Conservation (phyloP, 2,888 invertebrate genomes). For the Eupithecia abbreviata region DNA sequence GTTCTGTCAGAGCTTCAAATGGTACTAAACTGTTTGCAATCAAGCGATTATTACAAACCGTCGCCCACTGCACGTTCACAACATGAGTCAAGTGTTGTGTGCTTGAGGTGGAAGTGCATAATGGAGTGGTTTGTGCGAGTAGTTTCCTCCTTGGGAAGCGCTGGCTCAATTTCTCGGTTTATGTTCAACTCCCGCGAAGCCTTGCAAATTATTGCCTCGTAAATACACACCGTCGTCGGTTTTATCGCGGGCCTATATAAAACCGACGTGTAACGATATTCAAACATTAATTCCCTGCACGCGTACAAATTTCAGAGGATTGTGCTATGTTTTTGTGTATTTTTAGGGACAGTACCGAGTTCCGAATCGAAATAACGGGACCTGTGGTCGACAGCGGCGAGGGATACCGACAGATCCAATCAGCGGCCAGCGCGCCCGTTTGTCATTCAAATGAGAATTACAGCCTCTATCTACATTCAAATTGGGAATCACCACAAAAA, state of each 20-base stretch:
- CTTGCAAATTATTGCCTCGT: constrained; percentile 30
- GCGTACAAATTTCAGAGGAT: constrained; percentile 25
- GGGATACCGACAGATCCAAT: constrained; percentile 31
- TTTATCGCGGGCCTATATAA: constrained; percentile 30
- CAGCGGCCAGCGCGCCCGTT: constrained; percentile 35
- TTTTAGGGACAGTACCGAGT: neutral
- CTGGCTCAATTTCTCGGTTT: constrained; percentile 23
- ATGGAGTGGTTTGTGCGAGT: constrained; percentile 2
- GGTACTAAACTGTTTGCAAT: neutral
- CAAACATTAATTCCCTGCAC: constrained; percentile 35
- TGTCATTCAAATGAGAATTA: constrained; percentile 61
- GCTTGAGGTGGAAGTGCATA: neutral
- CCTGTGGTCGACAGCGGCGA: constrained; percentile 10
- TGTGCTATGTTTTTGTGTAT: neutral
- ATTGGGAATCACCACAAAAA: constrained; percentile 67
- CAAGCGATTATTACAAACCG: neutral
- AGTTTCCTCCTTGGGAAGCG: constrained; percentile 7
- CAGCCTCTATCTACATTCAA: constrained; percentile 62
- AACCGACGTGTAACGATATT: constrained; percentile 28
- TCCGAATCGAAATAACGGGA: constrained; percentile 9
- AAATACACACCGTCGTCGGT: constrained; percentile 30
- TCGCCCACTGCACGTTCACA: neutral
- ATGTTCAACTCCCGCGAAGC: constrained; percentile 31
- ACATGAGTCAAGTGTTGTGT: neutral
- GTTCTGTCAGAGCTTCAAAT: neutral